Conservation (phyloP, 2,888 invertebrate species). For the Drosophila pseudotakahashii region DNA sequence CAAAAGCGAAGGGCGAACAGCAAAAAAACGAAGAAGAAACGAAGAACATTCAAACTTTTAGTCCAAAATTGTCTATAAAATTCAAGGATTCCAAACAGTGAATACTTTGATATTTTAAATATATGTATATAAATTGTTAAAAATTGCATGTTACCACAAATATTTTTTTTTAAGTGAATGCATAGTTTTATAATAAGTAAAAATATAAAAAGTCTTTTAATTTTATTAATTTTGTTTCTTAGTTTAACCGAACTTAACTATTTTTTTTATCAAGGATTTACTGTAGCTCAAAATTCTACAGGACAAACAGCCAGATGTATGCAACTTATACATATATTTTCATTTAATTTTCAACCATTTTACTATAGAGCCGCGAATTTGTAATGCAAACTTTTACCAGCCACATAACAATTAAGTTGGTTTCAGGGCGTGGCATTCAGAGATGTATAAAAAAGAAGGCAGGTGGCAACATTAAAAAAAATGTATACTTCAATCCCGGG, state of each 20-base stretch:
- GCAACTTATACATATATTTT: background rate
- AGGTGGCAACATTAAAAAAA: background rate
- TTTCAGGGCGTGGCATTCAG: background rate
- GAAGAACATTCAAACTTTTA: conserved; percentile 50
- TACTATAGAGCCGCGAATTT: background rate
- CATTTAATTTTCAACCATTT: background rate
- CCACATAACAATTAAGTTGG: conserved; percentile 9
- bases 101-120: background rate
- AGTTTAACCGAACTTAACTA: too few relatives aligned
- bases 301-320: conserved; percentile 3
- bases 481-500: too few relatives aligned
- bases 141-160: too few relatives aligned
- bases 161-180: too few relatives aligned
- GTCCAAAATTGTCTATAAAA: conserved; percentile 23
- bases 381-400: conserved; percentile 9
- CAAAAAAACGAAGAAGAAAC: background rate
- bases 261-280: background rate
- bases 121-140: too few relatives aligned
- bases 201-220: too few relatives aligned
- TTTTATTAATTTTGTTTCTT: too few relatives aligned
- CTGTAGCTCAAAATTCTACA: conserved; percentile 38
- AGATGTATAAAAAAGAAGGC: background rate
- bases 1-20: conserved; percentile 27
- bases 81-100: conserved; percentile 20
- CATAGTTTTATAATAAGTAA: too few relatives aligned